Evolutionary conservation across 2,113 vertebrate genomes (phyloP).

Genomic region (Caretta caretta): DNA sequence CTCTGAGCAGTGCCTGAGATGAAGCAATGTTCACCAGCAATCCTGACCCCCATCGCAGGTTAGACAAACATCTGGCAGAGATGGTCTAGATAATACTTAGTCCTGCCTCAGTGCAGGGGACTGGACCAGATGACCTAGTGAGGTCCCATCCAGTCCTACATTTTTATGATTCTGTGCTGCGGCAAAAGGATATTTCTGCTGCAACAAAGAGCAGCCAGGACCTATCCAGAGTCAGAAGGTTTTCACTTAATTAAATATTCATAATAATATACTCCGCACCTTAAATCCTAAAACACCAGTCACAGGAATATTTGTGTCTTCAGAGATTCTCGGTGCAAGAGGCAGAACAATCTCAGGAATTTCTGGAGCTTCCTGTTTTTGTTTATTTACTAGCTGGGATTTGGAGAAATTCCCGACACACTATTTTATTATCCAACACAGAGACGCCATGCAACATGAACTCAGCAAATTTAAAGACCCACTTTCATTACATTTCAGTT

Average conservation of each 20-base stretch:
- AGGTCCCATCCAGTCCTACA: no score
- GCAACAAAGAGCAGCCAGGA: background rate
- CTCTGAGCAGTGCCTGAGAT: background rate
- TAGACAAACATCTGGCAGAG: no score
- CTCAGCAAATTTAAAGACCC: background rate
- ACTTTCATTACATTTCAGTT: background rate
- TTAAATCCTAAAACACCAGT: background rate
- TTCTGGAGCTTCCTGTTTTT: background rate
- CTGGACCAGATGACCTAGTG: background rate
- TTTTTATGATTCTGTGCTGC: background rate
- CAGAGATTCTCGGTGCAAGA: background rate
- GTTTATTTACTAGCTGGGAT: background rate
- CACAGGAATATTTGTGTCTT: background rate
- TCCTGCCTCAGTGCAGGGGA: background rate
- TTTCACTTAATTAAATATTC: background rate
- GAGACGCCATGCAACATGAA: background rate
- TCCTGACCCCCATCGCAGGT: background rate
- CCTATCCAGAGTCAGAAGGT: background rate
- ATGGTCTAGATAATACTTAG: background rate
- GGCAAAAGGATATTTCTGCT: background rate
- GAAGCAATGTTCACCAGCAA: background rate
- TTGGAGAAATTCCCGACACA: background rate
- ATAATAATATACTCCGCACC: background rate
- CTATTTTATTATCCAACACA: background rate
- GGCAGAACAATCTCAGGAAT: background rate